phyloP scores from a whole-genome alignment of 2,888 invertebrate genomes.

The Ischnus inquisitorius region DNA sequence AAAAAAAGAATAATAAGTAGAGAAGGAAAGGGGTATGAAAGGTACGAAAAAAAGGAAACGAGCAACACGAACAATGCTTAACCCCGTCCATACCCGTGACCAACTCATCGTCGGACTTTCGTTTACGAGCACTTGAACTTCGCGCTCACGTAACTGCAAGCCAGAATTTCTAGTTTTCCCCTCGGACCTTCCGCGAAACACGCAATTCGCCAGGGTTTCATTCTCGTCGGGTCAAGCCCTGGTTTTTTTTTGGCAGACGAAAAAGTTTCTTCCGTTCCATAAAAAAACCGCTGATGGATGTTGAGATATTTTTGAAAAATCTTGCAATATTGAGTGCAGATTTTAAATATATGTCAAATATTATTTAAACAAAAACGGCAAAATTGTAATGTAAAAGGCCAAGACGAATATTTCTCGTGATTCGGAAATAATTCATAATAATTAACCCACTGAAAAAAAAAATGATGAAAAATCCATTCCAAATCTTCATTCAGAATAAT shows the following conservation, averaged over 20 bases:
- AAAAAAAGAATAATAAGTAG: conserved; percentile 17
- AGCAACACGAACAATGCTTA: conserved; percentile 45
- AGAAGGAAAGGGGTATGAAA: neutral
- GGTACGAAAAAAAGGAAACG: conserved; percentile 29
- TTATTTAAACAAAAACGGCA: neutral
- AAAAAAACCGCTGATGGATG: no score
- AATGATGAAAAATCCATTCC: no score
- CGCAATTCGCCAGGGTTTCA: neutral
- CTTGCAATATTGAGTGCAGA: no score
- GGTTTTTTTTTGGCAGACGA: neutral
- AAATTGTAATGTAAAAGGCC: no score
- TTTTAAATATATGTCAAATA: neutral
- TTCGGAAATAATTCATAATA: no score
- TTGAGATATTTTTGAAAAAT: no score
- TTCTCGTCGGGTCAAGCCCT: neutral
- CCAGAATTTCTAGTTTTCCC: neutral
- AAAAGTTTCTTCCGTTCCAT: neutral
- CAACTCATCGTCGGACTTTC: conserved; percentile 45
- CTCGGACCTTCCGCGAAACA: neutral
- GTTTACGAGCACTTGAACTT: conserved; percentile 44
- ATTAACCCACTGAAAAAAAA: no score
- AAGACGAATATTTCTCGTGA: no score
- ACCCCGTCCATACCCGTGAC: conserved; percentile 19
- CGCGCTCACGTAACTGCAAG: conserved; percentile 8
- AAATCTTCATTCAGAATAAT: no score